Base-by-base conservation (phyloP, 2,797 vertebrate species). In the Galagoides demidoff region DNA sequence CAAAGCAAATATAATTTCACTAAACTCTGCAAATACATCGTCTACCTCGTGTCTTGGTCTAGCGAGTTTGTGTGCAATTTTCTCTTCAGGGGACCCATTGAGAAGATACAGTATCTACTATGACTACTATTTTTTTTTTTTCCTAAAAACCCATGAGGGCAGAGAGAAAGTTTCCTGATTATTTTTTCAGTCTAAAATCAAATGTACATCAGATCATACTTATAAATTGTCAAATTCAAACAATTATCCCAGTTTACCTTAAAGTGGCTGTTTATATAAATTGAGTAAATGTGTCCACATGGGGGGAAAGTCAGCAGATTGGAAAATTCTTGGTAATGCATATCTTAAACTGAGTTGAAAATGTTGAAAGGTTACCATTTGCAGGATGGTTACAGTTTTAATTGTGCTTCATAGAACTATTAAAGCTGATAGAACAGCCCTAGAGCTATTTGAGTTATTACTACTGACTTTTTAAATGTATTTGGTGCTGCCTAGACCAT, bases 401-500 rank as follows among this genome's bases (percentile, higher is more conserved):
- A 97, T 95, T 93, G 98, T 96, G 96, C 37, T 98, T 98, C 76
- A 94, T 96, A 95, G 68, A 94, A 97, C 79, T 57, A 57, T 64
- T 96, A 70, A 95, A 92, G 57, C 77, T 98, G 96, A 97, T 85
- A 92, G 97, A 96, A 94, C 88, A 96, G 91, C 94, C 90, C 85
- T 95, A 93, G 95, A 94, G 90, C 85, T 97, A 94, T 92, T 63
- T 94, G 95, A 97, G 70, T 95, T 95, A 96, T 97, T 97, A 70
- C 68, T 96, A 96, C 97, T 98, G 97, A 97, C 31, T 96, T 98
- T 98, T 95, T 96, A 93, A 85, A 98, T 97, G 74, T 97, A 93
- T 97, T 98, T 98, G 89, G 95, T 96, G 94, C 81, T 96, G 45
- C 64, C 83, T 91, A 97, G 92, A 97, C 95, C 97, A 87, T 96